These are phyloP conservation scores for Prolemur simus DNA, from an alignment of 2,113 vertebrate genomes.

Conservation along the genomic window DNA sequence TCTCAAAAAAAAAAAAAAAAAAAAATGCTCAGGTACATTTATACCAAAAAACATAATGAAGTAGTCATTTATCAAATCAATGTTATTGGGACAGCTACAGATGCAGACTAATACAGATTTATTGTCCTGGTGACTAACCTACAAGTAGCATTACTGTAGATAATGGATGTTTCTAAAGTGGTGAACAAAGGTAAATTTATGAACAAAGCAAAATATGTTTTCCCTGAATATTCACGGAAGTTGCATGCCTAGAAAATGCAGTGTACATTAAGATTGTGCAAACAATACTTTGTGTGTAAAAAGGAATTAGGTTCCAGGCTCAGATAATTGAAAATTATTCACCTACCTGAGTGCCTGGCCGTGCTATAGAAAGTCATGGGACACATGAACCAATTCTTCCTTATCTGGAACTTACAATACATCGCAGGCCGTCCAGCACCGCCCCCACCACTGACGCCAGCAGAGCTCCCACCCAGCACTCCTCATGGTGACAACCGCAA, in stretches of 20 bases:
- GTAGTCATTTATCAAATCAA: neutral
- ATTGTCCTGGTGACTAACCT: neutral
- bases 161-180: neutral
- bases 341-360: neutral
- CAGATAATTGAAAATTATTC: neutral
- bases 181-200: neutral
- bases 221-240: constrained; percentile 9
- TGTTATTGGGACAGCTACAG: neutral
- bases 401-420: accelerated
- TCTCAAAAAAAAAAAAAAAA: constrained; percentile 1
- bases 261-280: neutral
- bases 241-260: neutral
- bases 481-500: neutral
- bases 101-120: neutral
- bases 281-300: neutral
- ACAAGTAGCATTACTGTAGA: neutral
- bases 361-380: neutral
- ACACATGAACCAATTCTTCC: neutral
- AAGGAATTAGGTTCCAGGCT: neutral
- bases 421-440: neutral
- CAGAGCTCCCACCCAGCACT: accelerated
- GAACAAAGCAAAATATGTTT: neutral
- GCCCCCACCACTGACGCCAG: neutral
- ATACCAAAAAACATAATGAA: neutral
- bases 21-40: neutral